These are phyloP conservation scores for Aplocera efformata DNA, from an alignment of 2,888 invertebrate species.

Conservation along the genomic window DNA sequence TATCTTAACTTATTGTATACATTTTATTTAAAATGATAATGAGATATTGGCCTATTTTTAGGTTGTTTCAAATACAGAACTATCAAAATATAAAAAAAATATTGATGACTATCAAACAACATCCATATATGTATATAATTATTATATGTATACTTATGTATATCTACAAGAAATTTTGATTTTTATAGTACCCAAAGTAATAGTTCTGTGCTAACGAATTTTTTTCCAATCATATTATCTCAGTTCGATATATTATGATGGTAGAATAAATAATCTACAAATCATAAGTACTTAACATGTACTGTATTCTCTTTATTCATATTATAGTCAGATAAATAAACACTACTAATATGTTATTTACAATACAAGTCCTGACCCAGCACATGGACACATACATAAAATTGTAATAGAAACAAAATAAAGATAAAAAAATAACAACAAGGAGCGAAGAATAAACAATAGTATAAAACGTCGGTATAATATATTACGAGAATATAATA, in stretches of 20 bases:
- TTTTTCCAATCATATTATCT: constrained; percentile 51
- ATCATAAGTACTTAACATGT: constrained; percentile 31
- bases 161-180: constrained; percentile 76
- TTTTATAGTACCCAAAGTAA: constrained; percentile 69
- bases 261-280: constrained; percentile 57
- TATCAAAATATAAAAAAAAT: constrained; percentile 82
- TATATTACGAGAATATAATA: constrained; percentile 54
- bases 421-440: constrained; percentile 62
- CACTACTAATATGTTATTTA: constrained; percentile 72
- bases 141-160: constrained; percentile 73
- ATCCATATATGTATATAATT: constrained; percentile 75
- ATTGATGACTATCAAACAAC: constrained; percentile 80
- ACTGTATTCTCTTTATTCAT: constrained; percentile 42
- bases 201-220: constrained; percentile 74
- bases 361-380: constrained; percentile 75
- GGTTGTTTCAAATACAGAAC: constrained; percentile 76
- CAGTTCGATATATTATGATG: constrained; percentile 61
- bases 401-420: constrained; percentile 52
- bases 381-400: constrained; percentile 77
- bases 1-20: constrained; percentile 69
- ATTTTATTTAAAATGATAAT: constrained; percentile 70
- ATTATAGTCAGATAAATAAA: constrained; percentile 70
- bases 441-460: constrained; percentile 52
- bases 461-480: constrained; percentile 55
- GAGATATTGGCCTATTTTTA: constrained; percentile 77